phyloP scores from a whole-genome alignment of 1,140 invertebrate species.

The Nasonia giraulti region DNA sequence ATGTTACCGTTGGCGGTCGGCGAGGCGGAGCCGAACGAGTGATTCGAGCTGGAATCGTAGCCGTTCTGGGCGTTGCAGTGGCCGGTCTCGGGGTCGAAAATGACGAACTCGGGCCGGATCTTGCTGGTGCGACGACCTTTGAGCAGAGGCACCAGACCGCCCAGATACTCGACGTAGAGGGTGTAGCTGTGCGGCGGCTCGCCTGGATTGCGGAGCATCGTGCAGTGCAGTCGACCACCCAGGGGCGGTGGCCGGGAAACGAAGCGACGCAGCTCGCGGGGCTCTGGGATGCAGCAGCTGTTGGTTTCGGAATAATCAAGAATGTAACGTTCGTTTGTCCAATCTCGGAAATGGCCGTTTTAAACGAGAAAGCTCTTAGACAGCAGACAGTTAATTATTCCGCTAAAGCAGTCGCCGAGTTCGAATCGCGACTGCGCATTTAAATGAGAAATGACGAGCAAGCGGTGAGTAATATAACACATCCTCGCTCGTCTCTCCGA shows the following conservation, averaged over 20 bases:
- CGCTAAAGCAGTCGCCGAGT: no score
- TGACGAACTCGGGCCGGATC: slow-evolving; percentile 97
- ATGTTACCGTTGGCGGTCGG: not conserved
- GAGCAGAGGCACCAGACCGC: slow-evolving; percentile 95
- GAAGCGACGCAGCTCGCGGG: slow-evolving; percentile 90
- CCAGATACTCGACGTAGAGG: slow-evolving; percentile 96
- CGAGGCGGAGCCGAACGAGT: not conserved
- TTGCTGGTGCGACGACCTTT: slow-evolving; percentile 97
- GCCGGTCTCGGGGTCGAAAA: slow-evolving; percentile 91
- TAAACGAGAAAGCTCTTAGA: no score
- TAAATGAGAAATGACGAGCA: no score
- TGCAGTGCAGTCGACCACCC: slow-evolving; percentile 92
- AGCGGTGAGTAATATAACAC: no score
- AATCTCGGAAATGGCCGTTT: no score
- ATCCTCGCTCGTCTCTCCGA: no score
- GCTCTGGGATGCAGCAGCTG: slow-evolving; percentile 95
- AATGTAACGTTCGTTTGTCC: no score
- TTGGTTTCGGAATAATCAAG: not conserved
- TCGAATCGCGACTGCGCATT: no score
- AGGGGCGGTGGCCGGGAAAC: slow-evolving; percentile 92
- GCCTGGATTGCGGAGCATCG: slow-evolving; percentile 91
- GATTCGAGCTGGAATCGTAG: not conserved
- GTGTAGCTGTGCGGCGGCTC: slow-evolving; percentile 90
- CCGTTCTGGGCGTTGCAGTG: slow-evolving; percentile 31
- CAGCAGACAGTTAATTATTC: no score